Evolutionary conservation across 2,113 vertebrate genomes (phyloP).

Genomic region (Alligator mississippiensis): DNA sequence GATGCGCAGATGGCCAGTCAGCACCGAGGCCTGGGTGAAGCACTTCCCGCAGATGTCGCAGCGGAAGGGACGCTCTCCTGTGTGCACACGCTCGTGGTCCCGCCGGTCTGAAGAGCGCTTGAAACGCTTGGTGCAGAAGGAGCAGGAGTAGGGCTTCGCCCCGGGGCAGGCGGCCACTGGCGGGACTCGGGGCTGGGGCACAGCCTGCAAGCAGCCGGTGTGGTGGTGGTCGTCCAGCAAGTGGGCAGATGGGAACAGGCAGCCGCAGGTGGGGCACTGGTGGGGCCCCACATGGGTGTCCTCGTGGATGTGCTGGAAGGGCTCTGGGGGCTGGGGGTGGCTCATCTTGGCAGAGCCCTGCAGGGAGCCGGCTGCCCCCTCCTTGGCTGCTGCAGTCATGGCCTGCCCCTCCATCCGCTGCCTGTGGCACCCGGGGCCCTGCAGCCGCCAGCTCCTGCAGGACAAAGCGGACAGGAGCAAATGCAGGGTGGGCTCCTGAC

Average conservation of each 20-base stretch:
- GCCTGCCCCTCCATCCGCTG: no score
- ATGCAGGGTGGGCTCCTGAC: no score
- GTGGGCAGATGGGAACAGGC: no score
- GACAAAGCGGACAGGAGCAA: background rate
- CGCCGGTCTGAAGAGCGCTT: slow-evolving; percentile 72
- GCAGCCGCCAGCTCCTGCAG: background rate
- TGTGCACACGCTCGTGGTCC: slow-evolving; percentile 62
- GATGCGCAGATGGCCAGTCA: slow-evolving; percentile 68
- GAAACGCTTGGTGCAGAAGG: slow-evolving; percentile 71
- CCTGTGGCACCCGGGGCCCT: background rate
- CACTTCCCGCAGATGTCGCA: background rate
- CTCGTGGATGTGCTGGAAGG: no score
- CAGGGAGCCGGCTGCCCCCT: no score
- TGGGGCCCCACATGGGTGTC: no score
- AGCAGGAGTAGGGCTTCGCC: slow-evolving; percentile 72
- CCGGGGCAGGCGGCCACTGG: background rate
- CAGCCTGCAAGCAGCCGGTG: no score
- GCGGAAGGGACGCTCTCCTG: slow-evolving; percentile 4
- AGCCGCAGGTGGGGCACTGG: no score
- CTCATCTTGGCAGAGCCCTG: no score
- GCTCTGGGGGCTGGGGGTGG: no score
- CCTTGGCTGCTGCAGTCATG: no score
- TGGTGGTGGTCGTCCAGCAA: no score
- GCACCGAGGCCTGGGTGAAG: slow-evolving; percentile 65
- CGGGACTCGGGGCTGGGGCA: background rate